Base-by-base conservation (phyloP, 2,888 invertebrate species). In the Dusona sp. region DNA sequence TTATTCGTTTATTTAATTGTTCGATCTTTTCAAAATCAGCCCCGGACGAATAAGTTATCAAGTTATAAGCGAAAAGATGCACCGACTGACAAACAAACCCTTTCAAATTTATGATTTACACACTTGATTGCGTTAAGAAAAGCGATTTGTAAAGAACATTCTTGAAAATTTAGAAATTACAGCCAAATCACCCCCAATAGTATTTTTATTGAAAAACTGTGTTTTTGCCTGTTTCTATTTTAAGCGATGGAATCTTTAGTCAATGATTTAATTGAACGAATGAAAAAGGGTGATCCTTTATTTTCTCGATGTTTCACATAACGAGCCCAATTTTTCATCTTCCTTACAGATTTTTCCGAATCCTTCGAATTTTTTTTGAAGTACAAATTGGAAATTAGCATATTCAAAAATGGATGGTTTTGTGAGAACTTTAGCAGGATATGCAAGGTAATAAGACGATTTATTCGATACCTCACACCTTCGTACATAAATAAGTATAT, bases 401-500 rank as follows among this genome's bases (percentile, higher is more conserved):
- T 51, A 33, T 19, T 36, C 57, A 22, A 33, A 25, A 54, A 42
- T 25, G 38, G 38, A 57, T 57, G 57, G 16, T 57, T 72, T 22
- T 54, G 54, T 54, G 38, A 22, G 74, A 8, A 75, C 22, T 70
- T 29, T 64, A 48, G 74, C 73, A 74, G 70, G 67, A 36, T 45
- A 42, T 42, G 67, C 51, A 29, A 48, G 54, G 36, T 54, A 70
- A 70, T 81, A 51, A 72, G 75, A 84, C 29, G 72, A 42, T 82
- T 57, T 74, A 42, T 33, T 77, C 48, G 75, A 67, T 83, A 78
- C 64, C 77, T 83, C 67, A 74, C 83, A 87, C 83, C 70, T 80
- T 74, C 36, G 65, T 57, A 68, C 48, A 70, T 65, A 16, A 25
- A 83, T 72, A 78, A 78, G 72, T 78, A n/a, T n/a, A n/a, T n/a